Base-by-base conservation (phyloP, 2,888 invertebrate species). In the Tillus elongatus region DNA sequence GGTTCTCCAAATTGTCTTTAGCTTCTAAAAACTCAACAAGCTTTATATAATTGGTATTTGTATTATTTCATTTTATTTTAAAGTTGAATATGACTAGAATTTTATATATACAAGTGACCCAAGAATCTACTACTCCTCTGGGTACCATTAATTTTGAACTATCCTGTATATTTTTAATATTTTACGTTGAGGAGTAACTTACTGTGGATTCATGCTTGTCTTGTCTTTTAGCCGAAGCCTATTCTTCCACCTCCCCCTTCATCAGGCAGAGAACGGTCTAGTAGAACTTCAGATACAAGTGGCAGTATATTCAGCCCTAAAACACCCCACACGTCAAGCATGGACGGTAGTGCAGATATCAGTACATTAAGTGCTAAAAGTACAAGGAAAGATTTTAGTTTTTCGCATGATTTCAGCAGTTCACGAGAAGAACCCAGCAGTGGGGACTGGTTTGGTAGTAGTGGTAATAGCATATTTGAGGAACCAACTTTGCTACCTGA, bases 361-460 rank as follows among this genome's bases (percentile, higher is more conserved):
- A 9, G 6, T 11, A 29, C 4, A 29, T 8, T 4, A 11, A 29
- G 6, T 6, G 13, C 15, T 10, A 19, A 8, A 14, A 42, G 40
- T 37, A 40, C 40, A 4, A 50, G 54, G 31, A 54, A 56, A 35
- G 58, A 58, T 33, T 55, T 57, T 40, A 55, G 49, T 39, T 55
- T 58, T 37, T 48, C 56, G 1, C 52, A 52, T 13, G 56, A 59
- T 31, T 50, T 57, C 31, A 54, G 42, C 38, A 58, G 53, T 39
- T 59, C 58, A 3, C 57, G 55, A 30, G 63, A 63, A 13, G 61
- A 63, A 36, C 50, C 58, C 1, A 54, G 51, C 19, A 60, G 58
- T 40, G 60, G 60, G n/a, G 64, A 63, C 44, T 66, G 66, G 66
- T 64, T 64, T 43, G 58, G 56, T 3, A 58, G 61, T 9, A 49